Conservation (phyloP, 2,797 vertebrate species). For the Aselliscus stoliczkanus region DNA sequence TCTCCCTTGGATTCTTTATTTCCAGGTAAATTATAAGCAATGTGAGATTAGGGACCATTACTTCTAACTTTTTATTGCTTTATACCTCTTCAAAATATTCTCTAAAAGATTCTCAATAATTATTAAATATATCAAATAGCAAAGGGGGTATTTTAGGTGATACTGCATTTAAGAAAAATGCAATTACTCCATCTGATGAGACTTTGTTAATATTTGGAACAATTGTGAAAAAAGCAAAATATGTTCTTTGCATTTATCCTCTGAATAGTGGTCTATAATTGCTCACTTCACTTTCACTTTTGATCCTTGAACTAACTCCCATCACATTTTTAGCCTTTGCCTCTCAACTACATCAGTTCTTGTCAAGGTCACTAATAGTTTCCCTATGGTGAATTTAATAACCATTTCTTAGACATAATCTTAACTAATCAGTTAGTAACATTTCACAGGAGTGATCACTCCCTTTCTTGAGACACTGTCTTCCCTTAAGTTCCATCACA, state of each 20-base stretch:
- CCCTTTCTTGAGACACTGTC: neutral
- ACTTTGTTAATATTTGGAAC: neutral
- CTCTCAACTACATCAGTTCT: neutral
- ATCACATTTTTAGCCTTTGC: neutral
- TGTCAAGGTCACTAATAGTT: neutral
- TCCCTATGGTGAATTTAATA: neutral
- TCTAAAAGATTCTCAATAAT: neutral
- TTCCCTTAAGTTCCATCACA: neutral
- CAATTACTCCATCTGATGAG: neutral
- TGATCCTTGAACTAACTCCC: neutral
- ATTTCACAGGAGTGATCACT: neutral
- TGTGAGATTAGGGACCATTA: neutral
- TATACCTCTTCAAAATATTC: neutral
- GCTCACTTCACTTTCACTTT: neutral
- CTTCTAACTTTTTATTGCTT: neutral
- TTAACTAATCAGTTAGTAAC: neutral
- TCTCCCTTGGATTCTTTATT: neutral
- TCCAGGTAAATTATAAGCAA: neutral
- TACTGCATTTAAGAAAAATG: neutral
- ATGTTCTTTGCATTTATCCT: constrained; percentile 14
- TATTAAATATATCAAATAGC: neutral
- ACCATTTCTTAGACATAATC: neutral
- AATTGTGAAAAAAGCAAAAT: neutral
- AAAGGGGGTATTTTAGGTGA: neutral
- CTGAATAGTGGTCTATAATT: neutral